Percentiles rank a stretch among this genome's conserved stretches.
Evolutionary conservation across 2,888 invertebrate species (phyloP).

Genomic region (Meteorus cinctellus): DNA sequence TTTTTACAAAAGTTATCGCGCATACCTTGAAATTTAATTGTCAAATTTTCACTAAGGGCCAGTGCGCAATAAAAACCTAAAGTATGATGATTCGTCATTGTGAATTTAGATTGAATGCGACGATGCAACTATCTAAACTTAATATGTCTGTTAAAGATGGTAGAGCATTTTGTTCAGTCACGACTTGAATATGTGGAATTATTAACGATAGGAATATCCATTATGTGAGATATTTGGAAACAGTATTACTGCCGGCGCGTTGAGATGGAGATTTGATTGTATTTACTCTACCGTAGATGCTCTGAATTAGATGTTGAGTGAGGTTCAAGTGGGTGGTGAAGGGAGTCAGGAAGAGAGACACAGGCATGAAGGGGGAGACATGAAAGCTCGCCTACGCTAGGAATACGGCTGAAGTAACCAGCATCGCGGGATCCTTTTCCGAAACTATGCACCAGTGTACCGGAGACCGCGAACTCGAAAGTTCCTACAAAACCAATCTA

Average conservation of each 20-base stretch:
- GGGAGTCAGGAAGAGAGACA: neutral
- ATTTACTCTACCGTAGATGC: neutral
- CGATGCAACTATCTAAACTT: too few species aligned
- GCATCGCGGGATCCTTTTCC: slow-evolving; percentile 40
- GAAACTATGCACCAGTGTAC: slow-evolving; percentile 50
- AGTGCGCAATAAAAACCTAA: too few species aligned
- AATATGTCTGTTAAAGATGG: too few species aligned
- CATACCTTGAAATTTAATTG: too few species aligned
- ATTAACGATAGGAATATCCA: too few species aligned
- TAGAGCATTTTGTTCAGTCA: too few species aligned
- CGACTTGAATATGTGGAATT: too few species aligned
- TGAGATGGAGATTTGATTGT: neutral
- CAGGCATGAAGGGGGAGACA: slow-evolving; percentile 30
- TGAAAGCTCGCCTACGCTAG: slow-evolving; percentile 48
- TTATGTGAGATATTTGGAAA: too few species aligned
- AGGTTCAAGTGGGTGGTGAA: slow-evolving; percentile 6
- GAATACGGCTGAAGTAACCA: neutral
- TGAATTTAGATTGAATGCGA: too few species aligned
- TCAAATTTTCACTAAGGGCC: too few species aligned
- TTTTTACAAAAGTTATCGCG: too few species aligned
- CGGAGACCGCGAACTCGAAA: slow-evolving; percentile 48
- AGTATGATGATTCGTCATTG: too few species aligned
- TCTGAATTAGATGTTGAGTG: neutral
- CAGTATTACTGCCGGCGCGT: neutral
- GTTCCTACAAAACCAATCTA: slow-evolving; percentile 37